Base-by-base conservation (phyloP, 1,140 invertebrate species). In the Alviniconcha marisindica region DNA sequence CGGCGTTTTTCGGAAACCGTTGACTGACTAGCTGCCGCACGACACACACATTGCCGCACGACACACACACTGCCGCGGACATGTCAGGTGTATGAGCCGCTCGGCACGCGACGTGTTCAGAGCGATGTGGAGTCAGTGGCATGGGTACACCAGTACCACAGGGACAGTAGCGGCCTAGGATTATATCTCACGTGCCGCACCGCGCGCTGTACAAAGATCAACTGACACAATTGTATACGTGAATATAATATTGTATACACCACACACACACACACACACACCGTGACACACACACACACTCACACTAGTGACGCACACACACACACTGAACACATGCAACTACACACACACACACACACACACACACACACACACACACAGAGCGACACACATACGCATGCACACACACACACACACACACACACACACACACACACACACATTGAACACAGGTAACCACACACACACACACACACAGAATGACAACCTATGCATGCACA, bases 281-380 rank as follows among this genome's bases (percentile, higher is more conserved):
- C 66, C 28, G 4, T 4, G 21, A 73, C 38, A 12, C 36, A 73
- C 38, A 40, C 38, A 73, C 12, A 2, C 38, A 73, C 12, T 4
- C 38, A 73, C 21, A 14, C 66, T 28, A 15, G 4, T 7, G 12
- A 28, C 71, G 31, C 71, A 40, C 71, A 42, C 71, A 42, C 36
- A 40, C 36, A 42, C 71, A 69, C 66, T 28, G 71, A 42, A 18
- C 40, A 10, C 40, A 12, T 74, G n/a, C 2, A 24, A 36, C 10
- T 31, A 10, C 33, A n/a, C n/a, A n/a, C n/a, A n/a, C n/a, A 7
- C 15, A 14, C 21, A 38, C 66, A 38, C 10, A 71, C 66, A 71
- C 31, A 71, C n/a, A 71, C 10, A n/a, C 66, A 69, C 66, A 69
- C 66, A 69, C 14, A 69, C 66, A 69, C 66, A 69, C 66, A 69